Evolutionary conservation across 2,113 vertebrate species (phyloP).

Genomic region (Paraplagusia blochii): DNA sequence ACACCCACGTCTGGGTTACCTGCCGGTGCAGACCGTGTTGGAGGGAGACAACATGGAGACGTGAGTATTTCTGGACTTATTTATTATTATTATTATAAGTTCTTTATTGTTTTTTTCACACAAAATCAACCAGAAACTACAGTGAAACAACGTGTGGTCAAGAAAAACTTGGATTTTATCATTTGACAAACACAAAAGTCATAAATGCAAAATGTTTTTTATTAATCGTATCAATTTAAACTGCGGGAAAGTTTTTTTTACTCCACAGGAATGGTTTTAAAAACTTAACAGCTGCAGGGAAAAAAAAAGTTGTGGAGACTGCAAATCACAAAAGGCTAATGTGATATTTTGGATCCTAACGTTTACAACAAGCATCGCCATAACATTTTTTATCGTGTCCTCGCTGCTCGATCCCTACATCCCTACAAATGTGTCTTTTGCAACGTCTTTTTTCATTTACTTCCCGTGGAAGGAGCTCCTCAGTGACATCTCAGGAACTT

Average conservation of each 20-base stretch:
- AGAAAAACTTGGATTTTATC: too few species aligned
- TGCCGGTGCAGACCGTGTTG: slow-evolving; percentile 96
- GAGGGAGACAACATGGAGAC: slow-evolving; percentile 97
- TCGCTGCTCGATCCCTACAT: not conserved
- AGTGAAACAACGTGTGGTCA: too few species aligned
- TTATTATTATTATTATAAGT: too few species aligned
- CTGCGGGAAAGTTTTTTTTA: too few species aligned
- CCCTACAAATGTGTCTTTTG: not conserved
- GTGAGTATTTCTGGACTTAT: slow-evolving; percentile 74
- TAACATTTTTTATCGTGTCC: not conserved
- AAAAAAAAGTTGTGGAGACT: too few species aligned
- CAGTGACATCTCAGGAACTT: not conserved
- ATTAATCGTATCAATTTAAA: too few species aligned
- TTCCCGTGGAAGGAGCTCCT: not conserved
- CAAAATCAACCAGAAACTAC: too few species aligned
- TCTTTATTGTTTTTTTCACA: too few species aligned
- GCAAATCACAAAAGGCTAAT: not conserved
- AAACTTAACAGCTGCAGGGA: too few species aligned
- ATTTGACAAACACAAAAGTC: too few species aligned
- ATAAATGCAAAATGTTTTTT: too few species aligned
- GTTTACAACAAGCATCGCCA: not conserved
- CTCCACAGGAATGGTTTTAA: too few species aligned
- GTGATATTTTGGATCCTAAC: not conserved
- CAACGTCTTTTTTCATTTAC: not conserved
- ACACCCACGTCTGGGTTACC: slow-evolving; percentile 92